Conservation (phyloP, 1,140 invertebrate species). For the Anoplophora glabripennis region DNA sequence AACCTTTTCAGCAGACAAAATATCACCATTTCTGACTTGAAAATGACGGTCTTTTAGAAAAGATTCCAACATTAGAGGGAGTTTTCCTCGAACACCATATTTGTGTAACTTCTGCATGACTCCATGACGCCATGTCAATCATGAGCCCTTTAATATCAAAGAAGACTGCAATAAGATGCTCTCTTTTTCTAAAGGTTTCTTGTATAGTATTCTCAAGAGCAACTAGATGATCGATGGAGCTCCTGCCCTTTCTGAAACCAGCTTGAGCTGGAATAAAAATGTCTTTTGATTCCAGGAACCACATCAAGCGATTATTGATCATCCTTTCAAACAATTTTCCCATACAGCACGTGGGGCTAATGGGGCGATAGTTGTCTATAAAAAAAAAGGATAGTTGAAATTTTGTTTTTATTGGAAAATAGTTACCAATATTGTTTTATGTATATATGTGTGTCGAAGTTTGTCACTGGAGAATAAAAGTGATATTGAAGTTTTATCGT, state of each 20-base stretch:
- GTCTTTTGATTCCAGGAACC: conserved; percentile 4
- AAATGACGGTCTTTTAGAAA: conserved; percentile 7
- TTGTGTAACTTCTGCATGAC: conserved; percentile 1
- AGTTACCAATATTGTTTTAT: too few relatives aligned
- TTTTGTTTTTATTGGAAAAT: too few relatives aligned
- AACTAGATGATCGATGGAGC: conserved; percentile 7
- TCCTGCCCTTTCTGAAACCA: conserved; percentile 8
- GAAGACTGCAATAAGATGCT: conserved; percentile 13
- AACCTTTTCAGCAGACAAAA: neutral
- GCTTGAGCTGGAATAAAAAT: neutral
- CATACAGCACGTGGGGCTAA: too few relatives aligned
- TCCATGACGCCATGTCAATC: conserved; percentile 16
- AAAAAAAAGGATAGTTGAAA: too few relatives aligned
- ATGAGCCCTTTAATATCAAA: conserved; percentile 18
- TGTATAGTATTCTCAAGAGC: conserved; percentile 6
- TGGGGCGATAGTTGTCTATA: too few relatives aligned
- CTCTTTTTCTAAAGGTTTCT: conserved; percentile 8
- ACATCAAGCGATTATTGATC: neutral
- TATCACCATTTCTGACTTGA: neutral
- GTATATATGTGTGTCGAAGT: too few relatives aligned
- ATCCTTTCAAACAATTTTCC: too few relatives aligned
- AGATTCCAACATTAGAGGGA: conserved; percentile 10
- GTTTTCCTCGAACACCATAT: neutral
- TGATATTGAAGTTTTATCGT: too few relatives aligned
- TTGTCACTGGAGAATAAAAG: too few relatives aligned